Percentiles rank a stretch among this genome's conserved stretches.
Evolutionary conservation across 2,113 vertebrate species (phyloP).

Genomic region (Laticauda laticaudata): DNA sequence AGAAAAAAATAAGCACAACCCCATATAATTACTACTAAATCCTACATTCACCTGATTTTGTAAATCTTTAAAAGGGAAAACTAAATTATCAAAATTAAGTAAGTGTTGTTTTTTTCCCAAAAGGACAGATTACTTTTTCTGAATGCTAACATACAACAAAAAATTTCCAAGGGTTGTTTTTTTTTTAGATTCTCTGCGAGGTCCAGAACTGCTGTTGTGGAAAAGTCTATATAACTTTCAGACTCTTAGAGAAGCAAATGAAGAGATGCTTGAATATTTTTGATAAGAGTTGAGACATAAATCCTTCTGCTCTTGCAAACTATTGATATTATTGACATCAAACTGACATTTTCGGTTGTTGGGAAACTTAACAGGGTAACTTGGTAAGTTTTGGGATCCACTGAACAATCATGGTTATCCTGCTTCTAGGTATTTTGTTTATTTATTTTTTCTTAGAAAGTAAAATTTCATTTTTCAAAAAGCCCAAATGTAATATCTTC

Average conservation of each 20-base stretch:
- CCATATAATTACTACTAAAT: background rate
- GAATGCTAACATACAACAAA: background rate
- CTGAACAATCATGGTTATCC: background rate
- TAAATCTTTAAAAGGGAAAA: background rate
- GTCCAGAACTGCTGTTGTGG: background rate
- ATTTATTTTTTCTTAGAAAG: background rate
- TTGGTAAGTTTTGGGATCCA: background rate
- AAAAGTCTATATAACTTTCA: background rate
- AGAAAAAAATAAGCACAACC: background rate
- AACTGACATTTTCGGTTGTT: conserved; percentile 10
- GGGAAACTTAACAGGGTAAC: background rate
- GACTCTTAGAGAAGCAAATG: background rate
- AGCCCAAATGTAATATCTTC: background rate
- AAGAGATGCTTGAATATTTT: background rate
- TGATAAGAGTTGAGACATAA: background rate
- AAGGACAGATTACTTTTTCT: background rate
- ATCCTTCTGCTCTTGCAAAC: background rate
- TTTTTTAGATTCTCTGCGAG: background rate
- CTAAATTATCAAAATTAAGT: background rate
- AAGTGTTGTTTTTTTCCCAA: background rate
- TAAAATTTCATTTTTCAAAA: background rate
- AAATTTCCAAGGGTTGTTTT: background rate
- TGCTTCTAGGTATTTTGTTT: conserved; percentile 2
- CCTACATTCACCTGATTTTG: background rate
- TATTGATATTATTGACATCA: background rate